phyloP scores from a whole-genome alignment of 2,797 vertebrate species.

The Hoplostethus mediterraneus region DNA sequence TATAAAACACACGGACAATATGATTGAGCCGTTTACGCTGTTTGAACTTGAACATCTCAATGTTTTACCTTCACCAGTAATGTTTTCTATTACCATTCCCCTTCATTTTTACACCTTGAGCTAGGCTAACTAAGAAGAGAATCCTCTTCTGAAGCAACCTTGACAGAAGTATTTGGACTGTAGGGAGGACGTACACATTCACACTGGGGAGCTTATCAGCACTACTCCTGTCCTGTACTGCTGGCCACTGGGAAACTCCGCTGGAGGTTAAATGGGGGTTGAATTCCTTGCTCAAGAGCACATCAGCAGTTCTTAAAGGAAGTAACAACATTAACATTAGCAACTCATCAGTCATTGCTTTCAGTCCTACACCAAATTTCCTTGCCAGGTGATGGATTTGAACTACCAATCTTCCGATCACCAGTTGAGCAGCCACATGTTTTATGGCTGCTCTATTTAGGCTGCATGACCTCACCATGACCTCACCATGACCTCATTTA shows the following conservation, averaged over 20 bases:
- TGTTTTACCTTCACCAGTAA: too few relatives aligned
- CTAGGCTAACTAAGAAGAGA: not conserved
- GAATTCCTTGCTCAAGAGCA: too few relatives aligned
- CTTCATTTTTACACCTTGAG: not conserved
- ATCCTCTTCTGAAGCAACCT: not conserved
- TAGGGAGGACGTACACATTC: not conserved
- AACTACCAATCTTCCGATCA: constrained; percentile 1
- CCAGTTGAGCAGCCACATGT: not conserved
- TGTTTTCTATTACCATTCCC: not conserved
- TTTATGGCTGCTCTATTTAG: not conserved
- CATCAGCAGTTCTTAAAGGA: too few relatives aligned
- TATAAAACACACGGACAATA: not conserved
- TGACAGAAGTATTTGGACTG: not conserved
- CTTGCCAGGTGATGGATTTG: not conserved
- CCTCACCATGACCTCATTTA: not conserved
- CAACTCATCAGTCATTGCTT: not conserved
- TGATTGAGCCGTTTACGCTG: not conserved
- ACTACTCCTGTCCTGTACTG: not conserved
- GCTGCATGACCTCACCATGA: not conserved
- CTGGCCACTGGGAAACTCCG: not conserved
- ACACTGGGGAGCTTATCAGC: too few relatives aligned
- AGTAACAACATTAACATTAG: too few relatives aligned
- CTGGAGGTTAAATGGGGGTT: too few relatives aligned
- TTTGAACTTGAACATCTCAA: not conserved
- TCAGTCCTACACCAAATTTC: not conserved